Conservation (phyloP, 1,140 invertebrate species). For the Trinorchestia longiramus region DNA sequence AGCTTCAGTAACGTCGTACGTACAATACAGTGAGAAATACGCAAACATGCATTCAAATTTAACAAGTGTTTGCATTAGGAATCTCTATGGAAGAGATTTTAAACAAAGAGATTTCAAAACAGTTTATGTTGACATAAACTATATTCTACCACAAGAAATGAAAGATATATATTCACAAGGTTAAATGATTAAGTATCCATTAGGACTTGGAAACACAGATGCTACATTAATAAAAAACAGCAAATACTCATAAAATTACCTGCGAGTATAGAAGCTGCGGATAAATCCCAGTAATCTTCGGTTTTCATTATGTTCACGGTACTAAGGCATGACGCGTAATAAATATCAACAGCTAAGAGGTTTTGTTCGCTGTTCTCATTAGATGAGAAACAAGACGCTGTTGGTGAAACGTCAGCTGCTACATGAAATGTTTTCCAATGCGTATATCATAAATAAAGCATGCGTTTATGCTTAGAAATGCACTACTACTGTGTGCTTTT, state of each 20-base stretch:
- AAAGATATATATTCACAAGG: neutral
- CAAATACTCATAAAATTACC: neutral
- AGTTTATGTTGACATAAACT: no score
- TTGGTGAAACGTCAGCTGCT: neutral
- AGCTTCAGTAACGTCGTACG: no score
- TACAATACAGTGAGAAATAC: no score
- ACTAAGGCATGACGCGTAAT: neutral
- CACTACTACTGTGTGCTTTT: neutral
- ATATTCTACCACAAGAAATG: no score
- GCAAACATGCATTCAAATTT: neutral
- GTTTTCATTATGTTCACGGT: neutral
- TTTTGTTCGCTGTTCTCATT: neutral
- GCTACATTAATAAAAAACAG: neutral
- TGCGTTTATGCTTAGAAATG: neutral
- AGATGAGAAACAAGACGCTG: neutral
- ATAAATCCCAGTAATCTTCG: neutral
- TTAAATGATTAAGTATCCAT: neutral
- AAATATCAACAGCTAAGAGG: neutral
- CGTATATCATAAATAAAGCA: neutral
- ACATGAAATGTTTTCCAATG: neutral
- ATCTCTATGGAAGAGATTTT: neutral
- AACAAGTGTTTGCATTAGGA: neutral
- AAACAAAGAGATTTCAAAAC: neutral
- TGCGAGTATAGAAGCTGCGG: neutral
- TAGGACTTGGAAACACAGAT: neutral